Conservation (phyloP, 2,797 vertebrate species). For the Eospalax fontanierii region DNA sequence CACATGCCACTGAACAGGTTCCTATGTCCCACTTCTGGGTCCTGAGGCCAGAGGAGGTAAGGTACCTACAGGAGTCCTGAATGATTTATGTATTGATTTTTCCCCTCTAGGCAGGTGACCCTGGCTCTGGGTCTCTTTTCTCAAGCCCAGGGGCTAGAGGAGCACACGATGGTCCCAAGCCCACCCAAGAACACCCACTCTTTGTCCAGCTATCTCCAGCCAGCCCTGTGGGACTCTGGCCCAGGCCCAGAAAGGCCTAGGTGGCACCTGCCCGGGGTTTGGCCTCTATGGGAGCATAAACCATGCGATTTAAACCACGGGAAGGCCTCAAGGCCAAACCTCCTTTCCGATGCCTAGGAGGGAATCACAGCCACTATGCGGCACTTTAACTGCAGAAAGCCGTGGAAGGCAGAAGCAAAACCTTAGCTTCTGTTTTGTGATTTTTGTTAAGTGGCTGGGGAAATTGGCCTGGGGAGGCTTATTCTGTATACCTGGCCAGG, state of each 20-base stretch:
- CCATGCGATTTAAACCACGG: conserved; percentile 65
- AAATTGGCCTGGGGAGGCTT: conserved; percentile 23
- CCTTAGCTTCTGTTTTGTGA: neutral
- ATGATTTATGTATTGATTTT: rapidly evolving
- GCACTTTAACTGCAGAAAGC: conserved; percentile 73
- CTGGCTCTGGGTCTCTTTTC: neutral
- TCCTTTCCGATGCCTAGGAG: conserved; percentile 71
- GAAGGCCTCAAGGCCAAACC: conserved; percentile 68
- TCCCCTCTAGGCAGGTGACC: neutral
- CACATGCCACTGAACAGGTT: neutral
- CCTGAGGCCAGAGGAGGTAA: neutral
- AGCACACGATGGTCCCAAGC: rapidly evolving
- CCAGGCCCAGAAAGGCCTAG: neutral
- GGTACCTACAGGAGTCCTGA: neutral
- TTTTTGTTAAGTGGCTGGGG: too few relatives aligned
- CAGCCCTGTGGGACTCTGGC: neutral
- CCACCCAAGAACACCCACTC: neutral
- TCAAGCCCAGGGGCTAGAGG: neutral
- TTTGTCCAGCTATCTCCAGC: neutral
- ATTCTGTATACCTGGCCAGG: conserved; percentile 20
- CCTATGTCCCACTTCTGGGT: neutral
- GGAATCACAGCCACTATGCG: conserved; percentile 76
- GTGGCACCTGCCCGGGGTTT: neutral
- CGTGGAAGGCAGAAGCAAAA: conserved; percentile 46
- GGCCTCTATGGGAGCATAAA: neutral